A percentile compares a stretch with the other conserved stretches of the same genome.
Evolutionary conservation across 1,140 invertebrate genomes (phyloP).

Genomic region (Dreissena polymorpha): DNA sequence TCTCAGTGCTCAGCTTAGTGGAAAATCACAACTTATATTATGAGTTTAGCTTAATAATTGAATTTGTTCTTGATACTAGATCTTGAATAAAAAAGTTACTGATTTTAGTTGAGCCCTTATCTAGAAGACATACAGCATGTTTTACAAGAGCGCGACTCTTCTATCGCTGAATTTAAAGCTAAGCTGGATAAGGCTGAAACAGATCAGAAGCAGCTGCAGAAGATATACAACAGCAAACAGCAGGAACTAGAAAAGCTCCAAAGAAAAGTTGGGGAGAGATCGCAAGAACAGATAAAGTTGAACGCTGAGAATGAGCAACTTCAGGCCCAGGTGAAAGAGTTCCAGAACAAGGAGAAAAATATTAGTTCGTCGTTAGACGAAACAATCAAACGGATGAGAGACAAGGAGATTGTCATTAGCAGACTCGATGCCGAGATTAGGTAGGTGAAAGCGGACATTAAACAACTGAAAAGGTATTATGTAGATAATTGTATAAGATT

Average conservation of each 20-base stretch:
- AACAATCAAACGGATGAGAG: slow-evolving; percentile 34
- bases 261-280: slow-evolving; percentile 19
- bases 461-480: slow-evolving; percentile 34
- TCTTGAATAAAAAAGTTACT: too few species aligned
- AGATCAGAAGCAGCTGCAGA: too few species aligned
- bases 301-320: slow-evolving; percentile 33
- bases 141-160: too few species aligned
- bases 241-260: slow-evolving; percentile 39
- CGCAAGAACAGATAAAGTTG: slow-evolving; percentile 16
- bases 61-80: too few species aligned
- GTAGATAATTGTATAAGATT: neutral
- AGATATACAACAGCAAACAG: neutral
- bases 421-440: slow-evolving; percentile 11
- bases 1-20: too few species aligned
- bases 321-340: slow-evolving; percentile 24
- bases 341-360: slow-evolving; percentile 42
- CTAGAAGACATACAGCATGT: too few species aligned
- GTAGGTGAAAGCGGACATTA: slow-evolving; percentile 24
- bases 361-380: slow-evolving; percentile 37
- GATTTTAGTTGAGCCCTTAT: too few species aligned
- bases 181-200: too few species aligned
- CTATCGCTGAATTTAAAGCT: too few species aligned
- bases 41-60: too few species aligned
- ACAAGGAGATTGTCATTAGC: slow-evolving; percentile 38
- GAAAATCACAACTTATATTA: too few species aligned